Evolutionary conservation across 2,797 vertebrate species (phyloP), one percentile per base, ranked within the genome.

Genomic region (Nannoperca obscura): DNA sequence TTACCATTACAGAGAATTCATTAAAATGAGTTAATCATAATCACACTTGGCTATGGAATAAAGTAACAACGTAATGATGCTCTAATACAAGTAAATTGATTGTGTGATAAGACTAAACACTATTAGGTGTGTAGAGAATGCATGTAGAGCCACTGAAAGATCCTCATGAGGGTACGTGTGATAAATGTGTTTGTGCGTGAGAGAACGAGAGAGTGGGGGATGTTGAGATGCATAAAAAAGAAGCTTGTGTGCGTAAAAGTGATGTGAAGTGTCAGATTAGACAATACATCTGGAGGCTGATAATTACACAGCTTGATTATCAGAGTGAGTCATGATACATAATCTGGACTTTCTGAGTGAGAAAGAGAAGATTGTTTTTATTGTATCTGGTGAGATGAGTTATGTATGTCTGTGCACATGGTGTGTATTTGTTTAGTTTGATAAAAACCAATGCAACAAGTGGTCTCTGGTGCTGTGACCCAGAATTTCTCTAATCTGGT

Each of bases 271-370:
- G 71, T 82, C 81, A 82, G 86, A 84, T 86, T 78, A 80, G 60
- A 86, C 54, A 52, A 12, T 9, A 36, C 3, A 3, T 73, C 83
- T 58, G 76, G 15, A 82, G 82, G 82, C 70, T 72, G 77, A 76
- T 78, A 69, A 86, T 82, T 81, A 86, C 77, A 80, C 73, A 61
- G 54, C 40, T 61, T 69, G 62, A 84, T 86, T 66, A 88, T 75
- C 62, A 75, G 75, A 55, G 58, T 74, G 82, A 89, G 65, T 90
- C 78, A 84, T 71, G 78, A 81, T 44, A 71, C 61, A 72, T 70
- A 78, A 90, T 80, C 71, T 86, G 71, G 80, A 83, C 20, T 76
- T 60, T 71, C 12, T 67, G 62, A 63, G 40, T 67, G 62, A 46
- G 54, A 57, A 47, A 62, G 64, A 54, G 30, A 36, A 40, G 80